These are phyloP conservation scores for Troilus luridus DNA, from an alignment of 2,888 invertebrate species.

Conservation along the genomic window DNA sequence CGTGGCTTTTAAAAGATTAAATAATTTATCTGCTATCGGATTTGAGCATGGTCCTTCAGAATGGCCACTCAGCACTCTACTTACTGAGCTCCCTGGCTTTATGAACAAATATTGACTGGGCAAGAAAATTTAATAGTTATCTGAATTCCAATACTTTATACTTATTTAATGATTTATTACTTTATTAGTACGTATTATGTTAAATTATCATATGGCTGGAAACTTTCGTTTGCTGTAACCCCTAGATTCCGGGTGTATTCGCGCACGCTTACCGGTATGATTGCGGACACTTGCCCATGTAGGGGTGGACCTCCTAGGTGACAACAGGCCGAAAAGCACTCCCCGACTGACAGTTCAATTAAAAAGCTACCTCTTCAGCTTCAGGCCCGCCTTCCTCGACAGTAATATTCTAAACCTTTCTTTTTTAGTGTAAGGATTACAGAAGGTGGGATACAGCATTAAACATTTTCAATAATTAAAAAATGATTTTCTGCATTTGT, in stretches of 20 bases:
- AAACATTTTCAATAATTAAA: not conserved
- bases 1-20: too few species aligned
- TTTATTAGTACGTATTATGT: too few species aligned
- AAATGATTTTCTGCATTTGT: not conserved
- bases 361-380: not conserved
- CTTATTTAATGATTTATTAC: too few species aligned
- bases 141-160: too few species aligned
- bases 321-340: conserved; percentile 16
- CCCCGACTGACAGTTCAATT: not conserved
- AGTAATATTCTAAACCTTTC: not conserved
- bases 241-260: not conserved
- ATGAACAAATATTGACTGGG: too few species aligned
- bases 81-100: too few species aligned
- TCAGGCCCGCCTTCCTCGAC: not conserved
- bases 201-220: not conserved
- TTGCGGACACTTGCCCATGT: not conserved
- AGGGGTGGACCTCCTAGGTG: not conserved
- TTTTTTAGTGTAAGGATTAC: not conserved
- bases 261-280: not conserved
- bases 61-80: too few species aligned
- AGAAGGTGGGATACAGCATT: not conserved
- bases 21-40: too few species aligned
- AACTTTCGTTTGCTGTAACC: not conserved
- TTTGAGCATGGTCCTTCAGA: too few species aligned
- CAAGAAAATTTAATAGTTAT: too few species aligned